phyloP scores from a whole-genome alignment of 2,797 vertebrate species.

The Eutrigla gurnardus region DNA sequence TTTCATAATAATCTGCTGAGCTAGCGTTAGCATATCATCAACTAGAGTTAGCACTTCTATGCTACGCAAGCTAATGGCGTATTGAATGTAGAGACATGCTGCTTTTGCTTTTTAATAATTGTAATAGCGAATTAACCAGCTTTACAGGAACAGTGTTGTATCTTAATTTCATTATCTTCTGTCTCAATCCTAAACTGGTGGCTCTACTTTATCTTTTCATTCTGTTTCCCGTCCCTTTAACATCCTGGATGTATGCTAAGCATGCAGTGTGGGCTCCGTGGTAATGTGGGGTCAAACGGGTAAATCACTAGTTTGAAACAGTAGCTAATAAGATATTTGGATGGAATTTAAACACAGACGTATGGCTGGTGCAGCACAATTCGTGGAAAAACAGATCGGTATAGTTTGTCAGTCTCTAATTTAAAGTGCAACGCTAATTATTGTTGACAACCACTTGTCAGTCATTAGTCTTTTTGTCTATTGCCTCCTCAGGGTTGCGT shows the following conservation, averaged over 20 bases:
- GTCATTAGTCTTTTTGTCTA: conserved; percentile 29
- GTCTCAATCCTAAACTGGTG: too few species aligned
- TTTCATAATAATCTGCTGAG: not conserved
- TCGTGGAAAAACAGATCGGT: not conserved
- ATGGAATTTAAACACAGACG: not conserved
- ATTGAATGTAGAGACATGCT: too few species aligned
- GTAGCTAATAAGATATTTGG: not conserved
- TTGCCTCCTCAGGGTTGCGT: conserved; percentile 15
- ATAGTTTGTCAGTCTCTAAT: conserved; percentile 25
- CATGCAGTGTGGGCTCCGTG: too few species aligned
- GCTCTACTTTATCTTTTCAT: too few species aligned
- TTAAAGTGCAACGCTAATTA: conserved; percentile 43
- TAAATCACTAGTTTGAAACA: not conserved
- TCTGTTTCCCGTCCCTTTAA: not conserved
- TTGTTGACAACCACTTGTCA: conserved; percentile 41
- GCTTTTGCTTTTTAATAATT: too few species aligned
- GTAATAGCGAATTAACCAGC: too few species aligned
- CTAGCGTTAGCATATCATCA: not conserved
- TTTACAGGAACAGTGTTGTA: too few species aligned
- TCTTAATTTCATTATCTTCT: too few species aligned
- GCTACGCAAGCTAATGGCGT: not conserved
- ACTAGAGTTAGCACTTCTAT: not conserved
- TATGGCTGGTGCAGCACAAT: not conserved
- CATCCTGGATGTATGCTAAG: not conserved
- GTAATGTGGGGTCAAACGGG: too few species aligned